Evolutionary conservation across 2,888 invertebrate species (phyloP), one percentile per base, ranked within the genome.

Genomic region (Hypselothyrea guttata): DNA sequence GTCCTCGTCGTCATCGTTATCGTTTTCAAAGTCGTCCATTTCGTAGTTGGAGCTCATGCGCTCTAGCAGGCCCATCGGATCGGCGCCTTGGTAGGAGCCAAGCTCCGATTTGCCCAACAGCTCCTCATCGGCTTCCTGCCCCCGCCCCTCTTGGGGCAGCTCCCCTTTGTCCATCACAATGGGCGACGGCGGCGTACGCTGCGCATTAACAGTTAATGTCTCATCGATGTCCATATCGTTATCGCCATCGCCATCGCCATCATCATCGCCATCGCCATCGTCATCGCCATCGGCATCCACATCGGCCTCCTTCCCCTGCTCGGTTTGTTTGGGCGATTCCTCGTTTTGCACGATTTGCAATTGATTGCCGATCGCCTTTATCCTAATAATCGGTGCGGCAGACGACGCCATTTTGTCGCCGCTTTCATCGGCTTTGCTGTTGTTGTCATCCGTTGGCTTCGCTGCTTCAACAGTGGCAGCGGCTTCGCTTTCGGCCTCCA

Each of bases 61-160:
- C 47, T 84, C 76, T 1, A 88, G 59, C 11, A 88, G 57, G 16
- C 83, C 85, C 88, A 88, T 86, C 0, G 87, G 88, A 65, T 86
- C 86, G 0, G 33, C 33, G 3, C 55, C 70, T 22, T 38, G 38
- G 30, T 47, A 51, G 27, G 83, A 83, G 34, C 35, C 60, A 0
- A 57, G 66, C 22, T 82, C 66, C 0, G 45, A 22, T 22, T 77
- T 82, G 9, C 66, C 41, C 0, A 61, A 59, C 7, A 48, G 8
- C 8, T 18, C 37, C 2, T 69, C 84, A 8, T 37, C 35, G 9
- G 9, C 35, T 7, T 12, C 35, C 9, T 35, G 13, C 15, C 4
- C 15, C 9, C 15, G 15, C 4, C 16, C 15, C 2, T 59, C 51
- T 4, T 18, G 1, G 4, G 53, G 1, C 1, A 42, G 31, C 15